Base-by-base conservation (phyloP, 2,113 vertebrate species). In the Myiopsitta monachus region DNA sequence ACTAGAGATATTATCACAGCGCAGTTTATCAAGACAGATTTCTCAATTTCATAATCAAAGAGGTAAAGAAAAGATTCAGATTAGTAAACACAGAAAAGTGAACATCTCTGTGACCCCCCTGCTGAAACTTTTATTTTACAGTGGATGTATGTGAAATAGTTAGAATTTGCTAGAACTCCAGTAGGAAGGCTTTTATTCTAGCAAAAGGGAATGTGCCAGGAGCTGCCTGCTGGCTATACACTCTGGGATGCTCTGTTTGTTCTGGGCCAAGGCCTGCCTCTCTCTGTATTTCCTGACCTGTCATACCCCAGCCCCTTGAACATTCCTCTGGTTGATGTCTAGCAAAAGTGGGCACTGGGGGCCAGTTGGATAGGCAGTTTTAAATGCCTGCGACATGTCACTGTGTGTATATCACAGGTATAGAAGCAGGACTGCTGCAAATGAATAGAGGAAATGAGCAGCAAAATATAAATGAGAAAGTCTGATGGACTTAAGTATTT, bases 151-250 rank as follows among this genome's bases (percentile, higher is more conserved):
- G 92, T 92, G 67, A 97, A 98, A 97, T 96, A 97, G 93, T 95
- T 93, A 98, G 88, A 87, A 94, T 57, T 79, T 95, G 13, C 69
- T 95, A 86, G 39, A 95, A 69, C 52, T 96, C 77, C 73, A 57
- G 59, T 69, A 95, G 72, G 61, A 93, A 97, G 33, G 69, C 52
- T 97, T 97, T 98, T 93, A 95, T 97, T 94, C 76, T 69, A 83
- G 85, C 38, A 95, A 96, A 96, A 97, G n/a, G 6, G 41, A 94
- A 49, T 70, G 72, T 87, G 97, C 95, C 90, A 94, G 93, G 80
- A 97, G 86, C 92, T 95, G 67, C 94, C 97, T 97, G 82, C 92
- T 96, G 92, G 95, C 95, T 91, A 57, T 51, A 72, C 49, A 67
- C 6, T 3, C 73, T 91, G 77, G 36, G 72, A 88, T 18, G 33